Conservation (phyloP, 1,140 invertebrate genomes). For the Cyclina sinensis region DNA sequence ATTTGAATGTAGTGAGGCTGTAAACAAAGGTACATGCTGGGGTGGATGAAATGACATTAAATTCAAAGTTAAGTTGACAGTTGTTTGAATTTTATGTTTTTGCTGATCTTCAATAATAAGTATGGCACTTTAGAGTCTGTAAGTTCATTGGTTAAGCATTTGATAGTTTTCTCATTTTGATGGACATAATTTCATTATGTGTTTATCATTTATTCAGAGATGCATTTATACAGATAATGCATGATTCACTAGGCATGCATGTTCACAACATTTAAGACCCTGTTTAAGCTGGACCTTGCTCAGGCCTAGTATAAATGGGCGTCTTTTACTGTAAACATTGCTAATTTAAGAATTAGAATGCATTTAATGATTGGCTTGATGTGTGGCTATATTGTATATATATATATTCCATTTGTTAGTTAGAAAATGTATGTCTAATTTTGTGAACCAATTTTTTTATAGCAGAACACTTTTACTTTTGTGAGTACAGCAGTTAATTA, state of each 20-base stretch:
- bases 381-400: background rate
- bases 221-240: background rate
- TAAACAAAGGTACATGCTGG: too few species aligned
- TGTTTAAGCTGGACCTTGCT: background rate
- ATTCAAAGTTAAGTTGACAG: too few species aligned
- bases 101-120: too few species aligned
- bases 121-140: too few species aligned
- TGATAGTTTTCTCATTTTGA: too few species aligned
- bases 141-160: too few species aligned
- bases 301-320: too few species aligned
- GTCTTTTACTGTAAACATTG: too few species aligned
- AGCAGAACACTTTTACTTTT: conserved; percentile 59
- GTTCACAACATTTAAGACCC: background rate
- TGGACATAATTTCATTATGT: too few species aligned
- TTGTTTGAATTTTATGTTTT: too few species aligned
- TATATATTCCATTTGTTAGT: background rate
- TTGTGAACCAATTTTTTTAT: conserved; percentile 40
- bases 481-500: conserved; percentile 52
- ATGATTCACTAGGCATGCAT: background rate
- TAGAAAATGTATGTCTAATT: background rate
- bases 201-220: background rate
- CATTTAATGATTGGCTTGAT: conserved; percentile 19
- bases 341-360: background rate
- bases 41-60: too few species aligned
- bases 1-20: too few species aligned